Percentiles rank a stretch among this genome's conserved stretches.
phyloP scores from a whole-genome alignment of 1,140 invertebrate species.

The Oncopeltus fasciatus region DNA sequence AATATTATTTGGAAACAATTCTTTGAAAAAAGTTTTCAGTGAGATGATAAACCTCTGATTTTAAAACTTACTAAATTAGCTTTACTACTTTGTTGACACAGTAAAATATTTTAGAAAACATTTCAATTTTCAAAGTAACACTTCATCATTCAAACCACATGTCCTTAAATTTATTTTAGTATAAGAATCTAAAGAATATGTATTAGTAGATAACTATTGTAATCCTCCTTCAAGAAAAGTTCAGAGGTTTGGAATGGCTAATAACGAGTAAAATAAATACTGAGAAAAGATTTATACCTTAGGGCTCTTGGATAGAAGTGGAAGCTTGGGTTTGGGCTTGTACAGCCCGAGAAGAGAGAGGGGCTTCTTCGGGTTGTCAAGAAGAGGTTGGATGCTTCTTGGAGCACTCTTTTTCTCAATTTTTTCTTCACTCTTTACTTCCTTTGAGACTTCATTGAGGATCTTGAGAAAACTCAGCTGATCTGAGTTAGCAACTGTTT shows the following conservation, averaged over 20 bases:
- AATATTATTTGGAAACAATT: no score
- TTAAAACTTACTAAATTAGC: no score
- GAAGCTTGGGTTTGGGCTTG: not conserved
- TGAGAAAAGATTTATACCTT: not conserved
- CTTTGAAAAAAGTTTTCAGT: no score
- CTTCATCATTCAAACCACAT: no score
- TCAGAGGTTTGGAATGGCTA: not conserved
- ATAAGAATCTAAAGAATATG: no score
- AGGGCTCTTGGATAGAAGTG: not conserved
- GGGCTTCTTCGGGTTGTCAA: not conserved
- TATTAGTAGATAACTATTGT: no score
- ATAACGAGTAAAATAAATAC: not conserved
- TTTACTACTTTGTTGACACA: no score
- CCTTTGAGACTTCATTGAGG: not conserved
- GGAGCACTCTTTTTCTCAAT: not conserved
- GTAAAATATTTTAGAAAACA: no score
- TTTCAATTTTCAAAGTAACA: no score
- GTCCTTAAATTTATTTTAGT: no score
- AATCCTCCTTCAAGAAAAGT: not conserved
- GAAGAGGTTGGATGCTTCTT: slow-evolving; percentile 11
- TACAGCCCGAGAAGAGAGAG: not conserved
- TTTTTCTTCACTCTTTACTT: not conserved
- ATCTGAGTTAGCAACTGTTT: not conserved
- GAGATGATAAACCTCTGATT: no score
- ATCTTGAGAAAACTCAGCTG: not conserved